These are phyloP conservation scores for Eospalax fontanierii DNA, from an alignment of 2,797 vertebrate species.

Conservation along the genomic window DNA sequence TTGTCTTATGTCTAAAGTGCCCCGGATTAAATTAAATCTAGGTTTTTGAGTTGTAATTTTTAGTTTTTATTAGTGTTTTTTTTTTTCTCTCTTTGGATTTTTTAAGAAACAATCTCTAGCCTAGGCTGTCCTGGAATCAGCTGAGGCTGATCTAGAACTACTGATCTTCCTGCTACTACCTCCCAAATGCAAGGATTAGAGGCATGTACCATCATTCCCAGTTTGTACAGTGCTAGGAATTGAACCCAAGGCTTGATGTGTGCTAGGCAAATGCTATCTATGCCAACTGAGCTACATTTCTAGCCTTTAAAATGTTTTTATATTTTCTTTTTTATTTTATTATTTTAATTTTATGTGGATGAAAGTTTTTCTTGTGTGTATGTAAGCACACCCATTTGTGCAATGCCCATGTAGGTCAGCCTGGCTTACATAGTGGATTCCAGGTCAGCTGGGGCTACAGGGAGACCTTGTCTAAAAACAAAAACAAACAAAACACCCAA, in stretches of 20 bases:
- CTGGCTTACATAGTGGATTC: too few relatives aligned
- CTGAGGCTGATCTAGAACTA: not conserved
- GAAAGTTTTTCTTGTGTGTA: not conserved
- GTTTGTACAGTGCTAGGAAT: not conserved
- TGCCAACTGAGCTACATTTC: not conserved
- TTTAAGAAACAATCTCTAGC: not conserved
- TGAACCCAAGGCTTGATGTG: not conserved
- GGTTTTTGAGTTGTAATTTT: not conserved
- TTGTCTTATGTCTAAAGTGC: not conserved
- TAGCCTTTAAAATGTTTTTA: not conserved
- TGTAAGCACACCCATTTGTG: not conserved
- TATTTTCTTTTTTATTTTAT: not conserved
- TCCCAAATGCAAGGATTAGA: not conserved
- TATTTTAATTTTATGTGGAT: not conserved
- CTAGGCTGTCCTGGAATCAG: not conserved
- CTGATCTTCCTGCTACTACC: not conserved
- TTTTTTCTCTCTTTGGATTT: not conserved
- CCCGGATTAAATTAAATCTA: not conserved
- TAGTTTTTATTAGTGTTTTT: slow-evolving; percentile 9
- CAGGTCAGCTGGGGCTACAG: too few relatives aligned
- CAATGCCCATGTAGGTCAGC: not conserved
- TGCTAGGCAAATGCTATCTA: not conserved
- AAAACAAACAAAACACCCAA: too few relatives aligned
- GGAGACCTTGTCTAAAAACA: too few relatives aligned
- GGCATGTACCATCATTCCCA: not conserved